These are phyloP conservation scores for Pheucticus melanocephalus DNA, from an alignment of 2,113 vertebrate genomes.

Conservation along the genomic window DNA sequence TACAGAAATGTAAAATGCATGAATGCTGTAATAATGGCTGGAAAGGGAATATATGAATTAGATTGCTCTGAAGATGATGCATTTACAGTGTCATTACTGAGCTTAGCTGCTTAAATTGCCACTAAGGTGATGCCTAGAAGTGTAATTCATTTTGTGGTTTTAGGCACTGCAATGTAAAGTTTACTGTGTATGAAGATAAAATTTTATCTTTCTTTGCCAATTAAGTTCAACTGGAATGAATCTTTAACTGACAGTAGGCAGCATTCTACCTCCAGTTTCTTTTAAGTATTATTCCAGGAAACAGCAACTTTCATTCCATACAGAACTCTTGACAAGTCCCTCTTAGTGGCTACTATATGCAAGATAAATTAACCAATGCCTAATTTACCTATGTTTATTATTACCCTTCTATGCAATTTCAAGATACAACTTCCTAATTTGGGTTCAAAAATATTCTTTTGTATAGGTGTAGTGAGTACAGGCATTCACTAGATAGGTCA, in stretches of 20 bases:
- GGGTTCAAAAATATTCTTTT: neutral
- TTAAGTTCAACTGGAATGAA: neutral
- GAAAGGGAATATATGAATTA: conserved; percentile 27
- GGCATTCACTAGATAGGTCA: neutral
- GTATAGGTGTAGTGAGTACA: neutral
- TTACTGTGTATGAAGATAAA: conserved; percentile 30
- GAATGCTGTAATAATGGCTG: neutral
- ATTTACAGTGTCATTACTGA: conserved; percentile 17
- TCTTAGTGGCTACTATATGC: neutral
- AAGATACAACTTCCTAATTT: neutral
- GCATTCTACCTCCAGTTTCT: neutral
- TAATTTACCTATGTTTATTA: neutral
- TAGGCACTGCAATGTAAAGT: neutral
- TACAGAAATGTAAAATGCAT: conserved; percentile 24
- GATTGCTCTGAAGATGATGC: conserved; percentile 22
- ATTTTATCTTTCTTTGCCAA: conserved; percentile 22
- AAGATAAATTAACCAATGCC: neutral
- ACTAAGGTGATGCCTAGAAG: conserved; percentile 8
- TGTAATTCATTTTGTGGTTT: conserved; percentile 39
- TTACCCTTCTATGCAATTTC: neutral
- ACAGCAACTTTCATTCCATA: neutral
- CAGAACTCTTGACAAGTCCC: neutral
- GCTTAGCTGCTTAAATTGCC: conserved; percentile 21
- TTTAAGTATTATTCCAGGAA: neutral
- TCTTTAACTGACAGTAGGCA: neutral